Evolutionary conservation across 1,140 invertebrate species (phyloP).

Genomic region (Bemisia tabaci): DNA sequence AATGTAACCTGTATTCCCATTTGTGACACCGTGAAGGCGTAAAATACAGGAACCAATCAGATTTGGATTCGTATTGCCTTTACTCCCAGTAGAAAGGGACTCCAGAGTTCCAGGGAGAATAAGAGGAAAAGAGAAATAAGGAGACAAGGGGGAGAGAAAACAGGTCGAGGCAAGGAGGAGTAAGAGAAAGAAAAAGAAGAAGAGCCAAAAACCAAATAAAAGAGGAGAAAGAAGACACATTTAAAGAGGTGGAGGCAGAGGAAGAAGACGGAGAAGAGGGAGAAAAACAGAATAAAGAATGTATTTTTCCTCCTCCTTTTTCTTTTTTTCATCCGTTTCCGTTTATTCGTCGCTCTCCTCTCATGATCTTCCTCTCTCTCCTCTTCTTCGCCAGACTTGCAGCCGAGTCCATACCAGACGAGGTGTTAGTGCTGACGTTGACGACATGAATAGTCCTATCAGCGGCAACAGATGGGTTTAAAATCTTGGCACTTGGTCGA

Average conservation of each 20-base stretch:
- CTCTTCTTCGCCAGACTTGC: conserved; percentile 18
- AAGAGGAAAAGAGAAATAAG: conserved; percentile 1
- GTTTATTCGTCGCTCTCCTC: conserved; percentile 36
- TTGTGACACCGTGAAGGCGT: too few species aligned
- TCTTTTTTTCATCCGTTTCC: conserved; percentile 26
- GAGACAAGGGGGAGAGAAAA: not conserved
- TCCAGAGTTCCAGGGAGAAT: not conserved
- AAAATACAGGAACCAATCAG: too few species aligned
- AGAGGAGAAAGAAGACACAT: conserved; percentile 2
- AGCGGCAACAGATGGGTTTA: too few species aligned
- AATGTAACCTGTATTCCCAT: too few species aligned
- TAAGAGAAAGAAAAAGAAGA: not conserved
- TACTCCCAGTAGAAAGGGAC: too few species aligned
- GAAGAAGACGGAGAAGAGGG: not conserved
- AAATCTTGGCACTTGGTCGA: too few species aligned
- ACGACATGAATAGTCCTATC: too few species aligned
- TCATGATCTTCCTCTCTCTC: conserved; percentile 28
- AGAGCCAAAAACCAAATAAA: not conserved
- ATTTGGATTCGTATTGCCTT: too few species aligned
- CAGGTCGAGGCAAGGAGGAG: not conserved
- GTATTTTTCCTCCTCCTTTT: conserved; percentile 30
- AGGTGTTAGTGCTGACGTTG: too few species aligned
- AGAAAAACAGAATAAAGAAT: conserved; percentile 14
- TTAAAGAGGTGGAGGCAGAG: not conserved
- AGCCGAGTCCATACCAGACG: not conserved